Base-by-base conservation (phyloP, 2,797 vertebrate species). In the Enteromius treurensis region DNA sequence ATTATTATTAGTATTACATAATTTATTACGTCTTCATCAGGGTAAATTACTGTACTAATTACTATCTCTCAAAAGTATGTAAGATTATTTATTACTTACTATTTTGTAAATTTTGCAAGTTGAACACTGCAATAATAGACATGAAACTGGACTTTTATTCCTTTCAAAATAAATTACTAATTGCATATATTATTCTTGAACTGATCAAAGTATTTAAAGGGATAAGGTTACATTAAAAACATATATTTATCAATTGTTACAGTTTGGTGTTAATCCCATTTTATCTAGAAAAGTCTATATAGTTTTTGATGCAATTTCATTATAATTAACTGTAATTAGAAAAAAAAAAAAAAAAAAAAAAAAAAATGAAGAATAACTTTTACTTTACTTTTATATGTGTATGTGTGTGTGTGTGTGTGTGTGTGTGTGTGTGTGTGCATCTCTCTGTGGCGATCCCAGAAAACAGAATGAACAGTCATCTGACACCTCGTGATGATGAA, bases 401-500 rank as follows among this genome's bases (percentile, higher is more conserved):
- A 1, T 26, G 26, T 26, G 11, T 58, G 21, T 23, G 55, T 23
- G 55, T 0, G 5, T 26, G 26, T 26, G 26, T 26, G 26, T 26
- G 11, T 26, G 26, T 26, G 26, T 26, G 26, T 26, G 11, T 58
- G 21, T 23, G 55, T 23, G 55, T 0, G 5, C 1, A 1, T 69
- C 51, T 42, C 7, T 17, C 49, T 32, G 55, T n/a, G 32, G 55
- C n/a, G 67, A 55, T 58, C 26, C 11, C 45, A 73, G 55, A 75
- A 45, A 75, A 83, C 9, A 75, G 47, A 62, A 23, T 42, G 69
- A 34, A 68, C 3, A 49, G 68, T 47, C 60, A 26, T 69, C 40
- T 62, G 79, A 64, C 42, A 23, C 32, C 74, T 68, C 71, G 68
- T 82, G 74, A 73, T 67, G 75, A 71, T 67, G 75, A 71, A 74